These are phyloP conservation scores for Tyto alba DNA, from an alignment of 2,113 vertebrate species.

Conservation along the genomic window DNA sequence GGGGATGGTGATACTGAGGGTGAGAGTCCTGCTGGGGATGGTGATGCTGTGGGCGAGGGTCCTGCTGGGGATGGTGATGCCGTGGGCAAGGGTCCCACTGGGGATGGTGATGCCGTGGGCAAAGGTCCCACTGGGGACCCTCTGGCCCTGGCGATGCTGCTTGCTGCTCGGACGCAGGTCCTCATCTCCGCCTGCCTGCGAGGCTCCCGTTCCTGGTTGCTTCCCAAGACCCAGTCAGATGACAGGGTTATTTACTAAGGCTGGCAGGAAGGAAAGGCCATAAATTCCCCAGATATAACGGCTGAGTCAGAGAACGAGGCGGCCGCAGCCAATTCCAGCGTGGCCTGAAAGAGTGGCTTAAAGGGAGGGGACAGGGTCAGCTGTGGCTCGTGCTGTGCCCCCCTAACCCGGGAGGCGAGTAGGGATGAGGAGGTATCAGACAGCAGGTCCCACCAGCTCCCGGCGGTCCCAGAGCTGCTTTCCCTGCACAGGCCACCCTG, in stretches of 20 bases:
- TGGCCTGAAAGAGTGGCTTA: neutral
- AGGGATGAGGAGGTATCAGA: neutral
- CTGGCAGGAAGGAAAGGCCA: conserved; percentile 62
- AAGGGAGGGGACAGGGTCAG: neutral
- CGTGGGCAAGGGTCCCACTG: rapidly evolving
- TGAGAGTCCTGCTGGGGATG: neutral
- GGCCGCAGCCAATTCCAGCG: neutral
- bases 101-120: rapidly evolving
- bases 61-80: neutral
- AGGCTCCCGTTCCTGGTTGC: neutral
- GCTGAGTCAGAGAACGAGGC: conserved; percentile 29
- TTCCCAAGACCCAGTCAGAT: conserved; percentile 36
- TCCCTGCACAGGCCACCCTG: neutral
- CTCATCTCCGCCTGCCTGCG: neutral
- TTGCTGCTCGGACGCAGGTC: neutral
- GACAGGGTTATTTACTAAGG: conserved; percentile 29
- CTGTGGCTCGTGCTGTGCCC: neutral
- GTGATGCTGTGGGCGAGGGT: neutral
- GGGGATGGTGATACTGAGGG: neutral
- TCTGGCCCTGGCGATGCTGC: neutral
- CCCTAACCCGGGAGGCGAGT: neutral
- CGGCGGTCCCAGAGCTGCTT: rapidly evolving
- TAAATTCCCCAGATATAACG: conserved; percentile 45
- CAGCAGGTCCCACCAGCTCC: neutral
- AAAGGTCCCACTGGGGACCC: neutral